phyloP scores from a whole-genome alignment of 1,140 invertebrate genomes.

The Ostrea denselamellosa region DNA sequence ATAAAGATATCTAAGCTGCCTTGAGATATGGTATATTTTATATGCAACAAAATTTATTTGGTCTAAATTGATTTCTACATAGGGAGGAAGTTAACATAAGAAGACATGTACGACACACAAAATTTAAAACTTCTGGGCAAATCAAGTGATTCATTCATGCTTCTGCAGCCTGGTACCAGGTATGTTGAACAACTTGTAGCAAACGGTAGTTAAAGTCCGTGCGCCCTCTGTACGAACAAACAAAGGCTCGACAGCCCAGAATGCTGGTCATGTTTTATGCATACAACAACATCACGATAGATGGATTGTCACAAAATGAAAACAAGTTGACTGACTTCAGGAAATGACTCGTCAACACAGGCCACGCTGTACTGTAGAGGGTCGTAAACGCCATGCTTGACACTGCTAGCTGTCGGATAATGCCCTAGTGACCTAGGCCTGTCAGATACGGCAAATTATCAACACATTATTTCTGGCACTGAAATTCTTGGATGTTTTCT shows the following conservation, averaged over 20 bases:
- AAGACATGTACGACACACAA: too few relatives aligned
- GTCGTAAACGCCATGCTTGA: slow-evolving; percentile 3
- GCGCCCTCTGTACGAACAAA: not conserved
- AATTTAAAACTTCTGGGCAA: too few relatives aligned
- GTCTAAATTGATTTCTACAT: too few relatives aligned
- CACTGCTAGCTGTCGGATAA: not conserved
- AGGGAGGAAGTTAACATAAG: too few relatives aligned
- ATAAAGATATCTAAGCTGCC: too few relatives aligned
- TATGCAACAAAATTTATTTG: too few relatives aligned
- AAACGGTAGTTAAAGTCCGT: not conserved
- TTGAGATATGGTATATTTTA: too few relatives aligned
- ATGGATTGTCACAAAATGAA: slow-evolving; percentile 35
- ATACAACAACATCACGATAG: slow-evolving; percentile 25
- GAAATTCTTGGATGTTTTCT: slow-evolving; percentile 18
- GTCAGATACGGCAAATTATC: slow-evolving; percentile 27
- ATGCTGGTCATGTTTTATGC: slow-evolving; percentile 32
- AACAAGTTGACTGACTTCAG: slow-evolving; percentile 18
- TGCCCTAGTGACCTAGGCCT: slow-evolving; percentile 13
- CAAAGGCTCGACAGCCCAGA: slow-evolving; percentile 8
- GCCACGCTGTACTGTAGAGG: not conserved
- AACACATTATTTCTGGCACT: not conserved
- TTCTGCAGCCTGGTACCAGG: not conserved
- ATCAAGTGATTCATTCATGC: not conserved
- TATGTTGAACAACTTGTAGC: slow-evolving; percentile 13
- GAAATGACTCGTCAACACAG: slow-evolving; percentile 14